These are phyloP conservation scores for Malaclemys terrapin DNA, from an alignment of 2,113 vertebrate genomes.

Conservation along the genomic window DNA sequence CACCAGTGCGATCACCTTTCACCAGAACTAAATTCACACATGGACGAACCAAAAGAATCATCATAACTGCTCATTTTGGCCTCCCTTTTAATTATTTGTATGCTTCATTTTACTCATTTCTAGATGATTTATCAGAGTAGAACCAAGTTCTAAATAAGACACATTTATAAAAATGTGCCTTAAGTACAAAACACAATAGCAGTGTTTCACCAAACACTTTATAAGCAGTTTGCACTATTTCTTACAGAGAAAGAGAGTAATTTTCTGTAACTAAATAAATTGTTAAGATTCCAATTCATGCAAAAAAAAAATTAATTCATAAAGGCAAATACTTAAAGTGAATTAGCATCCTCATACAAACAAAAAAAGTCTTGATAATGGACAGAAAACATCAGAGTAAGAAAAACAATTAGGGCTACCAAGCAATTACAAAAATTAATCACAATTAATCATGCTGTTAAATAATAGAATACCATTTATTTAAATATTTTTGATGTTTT, in stretches of 20 bases:
- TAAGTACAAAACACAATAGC: not conserved
- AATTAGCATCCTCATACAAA: not conserved
- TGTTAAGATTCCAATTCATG: not conserved
- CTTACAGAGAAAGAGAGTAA: not conserved
- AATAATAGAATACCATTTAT: too few relatives aligned
- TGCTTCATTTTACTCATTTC: fast-evolving
- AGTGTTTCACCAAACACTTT: not conserved
- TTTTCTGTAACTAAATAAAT: not conserved
- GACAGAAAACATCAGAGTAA: not conserved
- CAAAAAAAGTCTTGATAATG: too few relatives aligned
- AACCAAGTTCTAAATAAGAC: constrained; percentile 26
- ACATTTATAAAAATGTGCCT: not conserved
- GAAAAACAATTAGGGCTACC: not conserved
- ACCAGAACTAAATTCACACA: fast-evolving
- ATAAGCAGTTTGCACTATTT: not conserved
- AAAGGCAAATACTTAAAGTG: not conserved
- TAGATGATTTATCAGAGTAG: not conserved
- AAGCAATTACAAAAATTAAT: too few relatives aligned
- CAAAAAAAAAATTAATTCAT: not conserved
- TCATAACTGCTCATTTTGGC: not conserved
- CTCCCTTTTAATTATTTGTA: not conserved
- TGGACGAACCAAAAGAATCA: not conserved
- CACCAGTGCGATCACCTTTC: not conserved
- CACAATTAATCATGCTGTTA: too few relatives aligned
- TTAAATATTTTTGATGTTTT: too few relatives aligned